Conservation (phyloP, 2,113 vertebrate species). For the Pachypanchax playfairii region DNA sequence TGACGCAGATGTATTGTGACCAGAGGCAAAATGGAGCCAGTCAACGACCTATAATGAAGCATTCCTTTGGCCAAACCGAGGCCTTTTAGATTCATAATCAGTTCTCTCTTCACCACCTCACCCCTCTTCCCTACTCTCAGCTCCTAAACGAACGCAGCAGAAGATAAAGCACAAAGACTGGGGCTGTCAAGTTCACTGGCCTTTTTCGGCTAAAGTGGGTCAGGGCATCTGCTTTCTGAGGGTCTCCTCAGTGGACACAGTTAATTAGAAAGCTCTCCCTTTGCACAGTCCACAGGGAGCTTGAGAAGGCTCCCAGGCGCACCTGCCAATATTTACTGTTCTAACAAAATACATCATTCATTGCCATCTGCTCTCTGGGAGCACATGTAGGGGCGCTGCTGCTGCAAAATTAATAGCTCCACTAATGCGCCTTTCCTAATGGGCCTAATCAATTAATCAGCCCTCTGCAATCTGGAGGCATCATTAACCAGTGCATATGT, state of each 20-base stretch:
- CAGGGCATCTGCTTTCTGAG: conserved; percentile 47
- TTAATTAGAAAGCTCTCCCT: conserved; percentile 66
- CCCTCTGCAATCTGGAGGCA: conserved; percentile 55
- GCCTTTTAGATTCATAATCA: conserved; percentile 36
- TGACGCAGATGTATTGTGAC: conserved; percentile 64
- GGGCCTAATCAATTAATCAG: conserved; percentile 77
- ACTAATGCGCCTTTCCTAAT: conserved; percentile 73
- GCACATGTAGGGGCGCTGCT: conserved; percentile 57
- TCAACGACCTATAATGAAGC: conserved; percentile 44
- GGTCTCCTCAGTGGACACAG: conserved; percentile 49
- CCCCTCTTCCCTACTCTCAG: background rate
- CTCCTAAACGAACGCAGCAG: conserved; percentile 1
- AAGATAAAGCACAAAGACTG: conserved; percentile 23
- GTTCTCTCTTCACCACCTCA: conserved; percentile 22
- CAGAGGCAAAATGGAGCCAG: conserved; percentile 52
- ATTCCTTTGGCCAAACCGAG: conserved; percentile 40
- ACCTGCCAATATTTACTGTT: conserved; percentile 81
- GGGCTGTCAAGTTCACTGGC: conserved; percentile 21
- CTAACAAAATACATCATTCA: conserved; percentile 76
- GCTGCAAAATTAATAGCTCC: conserved; percentile 70
- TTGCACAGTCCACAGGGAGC: conserved; percentile 45
- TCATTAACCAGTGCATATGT: conserved; percentile 61
- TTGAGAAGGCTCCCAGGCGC: conserved; percentile 42
- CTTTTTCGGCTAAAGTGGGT: conserved; percentile 29
- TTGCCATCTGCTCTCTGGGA: conserved; percentile 72